Percentiles rank a stretch among this genome's conserved stretches.
phyloP scores from a whole-genome alignment of 2,888 invertebrate species.

The Epirrita christyi region DNA sequence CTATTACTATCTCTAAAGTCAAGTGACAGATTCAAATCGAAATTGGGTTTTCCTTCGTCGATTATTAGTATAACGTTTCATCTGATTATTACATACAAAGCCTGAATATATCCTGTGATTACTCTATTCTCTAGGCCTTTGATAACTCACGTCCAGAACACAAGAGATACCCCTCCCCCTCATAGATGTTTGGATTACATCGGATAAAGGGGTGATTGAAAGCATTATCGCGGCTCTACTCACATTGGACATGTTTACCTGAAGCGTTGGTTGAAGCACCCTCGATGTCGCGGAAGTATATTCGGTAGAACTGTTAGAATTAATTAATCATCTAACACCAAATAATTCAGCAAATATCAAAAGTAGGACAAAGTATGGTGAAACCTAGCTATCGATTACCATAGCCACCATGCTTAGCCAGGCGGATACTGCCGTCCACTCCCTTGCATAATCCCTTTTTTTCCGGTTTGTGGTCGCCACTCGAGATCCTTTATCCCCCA shows the following conservation, averaged over 20 bases:
- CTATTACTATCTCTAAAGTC: background rate
- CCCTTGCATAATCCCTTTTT: too few relatives aligned
- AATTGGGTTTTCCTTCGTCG: constrained; percentile 35
- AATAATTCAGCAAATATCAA: background rate
- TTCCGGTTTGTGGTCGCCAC: too few relatives aligned
- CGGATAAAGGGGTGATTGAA: constrained; percentile 62
- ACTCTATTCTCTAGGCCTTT: constrained; percentile 51
- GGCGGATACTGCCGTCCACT: too few relatives aligned
- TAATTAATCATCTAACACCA: background rate
- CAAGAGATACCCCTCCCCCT: constrained; percentile 51
- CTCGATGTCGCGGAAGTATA: constrained; percentile 49
- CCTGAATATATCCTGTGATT: constrained; percentile 54
- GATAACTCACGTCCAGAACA: constrained; percentile 49
- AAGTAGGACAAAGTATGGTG: too few relatives aligned
- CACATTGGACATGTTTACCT: constrained; percentile 69
- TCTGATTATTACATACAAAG: constrained; percentile 65
- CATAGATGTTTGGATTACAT: constrained; percentile 58
- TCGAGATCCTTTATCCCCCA: too few relatives aligned
- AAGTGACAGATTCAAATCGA: background rate
- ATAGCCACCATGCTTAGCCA: too few relatives aligned
- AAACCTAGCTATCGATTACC: too few relatives aligned
- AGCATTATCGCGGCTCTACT: constrained; percentile 59
- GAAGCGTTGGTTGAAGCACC: constrained; percentile 64
- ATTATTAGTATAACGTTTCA: constrained; percentile 58
- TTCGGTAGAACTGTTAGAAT: constrained; percentile 42